A percentile compares a stretch with the other conserved stretches of the same genome.
phyloP scores from a whole-genome alignment of 2,888 invertebrate genomes.

The Torymus tubicola region DNA sequence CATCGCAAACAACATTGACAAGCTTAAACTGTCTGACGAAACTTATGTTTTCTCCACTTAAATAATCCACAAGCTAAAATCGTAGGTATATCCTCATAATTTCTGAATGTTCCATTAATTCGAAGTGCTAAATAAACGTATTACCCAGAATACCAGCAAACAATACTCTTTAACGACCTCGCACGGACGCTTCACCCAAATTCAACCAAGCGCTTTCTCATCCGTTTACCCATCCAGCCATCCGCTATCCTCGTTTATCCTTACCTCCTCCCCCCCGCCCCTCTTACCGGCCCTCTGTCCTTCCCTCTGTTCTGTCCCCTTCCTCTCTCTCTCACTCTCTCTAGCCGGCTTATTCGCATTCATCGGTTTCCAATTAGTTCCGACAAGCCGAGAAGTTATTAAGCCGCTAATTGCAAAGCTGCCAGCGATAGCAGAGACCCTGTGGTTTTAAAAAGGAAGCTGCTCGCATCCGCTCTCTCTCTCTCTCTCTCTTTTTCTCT shows the following conservation, averaged over 20 bases:
- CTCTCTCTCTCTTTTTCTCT: neutral
- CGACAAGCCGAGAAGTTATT: slow-evolving; percentile 70
- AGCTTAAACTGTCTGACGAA: too few relatives aligned
- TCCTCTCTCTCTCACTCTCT: slow-evolving; percentile 24
- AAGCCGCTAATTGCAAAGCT: slow-evolving; percentile 70
- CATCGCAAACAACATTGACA: too few relatives aligned
- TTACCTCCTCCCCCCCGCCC: neutral
- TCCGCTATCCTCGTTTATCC: neutral
- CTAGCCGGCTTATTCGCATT: slow-evolving; percentile 68
- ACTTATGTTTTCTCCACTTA: too few relatives aligned
- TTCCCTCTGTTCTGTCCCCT: slow-evolving; percentile 15
- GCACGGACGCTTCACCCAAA: too few relatives aligned
- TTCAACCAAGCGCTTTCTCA: too few relatives aligned
- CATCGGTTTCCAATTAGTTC: slow-evolving; percentile 73
- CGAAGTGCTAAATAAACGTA: too few relatives aligned
- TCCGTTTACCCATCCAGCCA: too few relatives aligned
- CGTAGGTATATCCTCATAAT: too few relatives aligned
- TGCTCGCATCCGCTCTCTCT: neutral
- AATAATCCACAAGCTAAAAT: too few relatives aligned
- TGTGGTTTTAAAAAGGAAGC: slow-evolving; percentile 25
- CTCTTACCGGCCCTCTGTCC: neutral
- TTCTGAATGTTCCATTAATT: too few relatives aligned
- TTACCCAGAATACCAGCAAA: too few relatives aligned
- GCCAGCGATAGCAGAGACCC: neutral
- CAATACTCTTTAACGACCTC: too few relatives aligned